Base-by-base conservation (phyloP, 2,888 invertebrate genomes). In the Ptychoptera contaminata region DNA sequence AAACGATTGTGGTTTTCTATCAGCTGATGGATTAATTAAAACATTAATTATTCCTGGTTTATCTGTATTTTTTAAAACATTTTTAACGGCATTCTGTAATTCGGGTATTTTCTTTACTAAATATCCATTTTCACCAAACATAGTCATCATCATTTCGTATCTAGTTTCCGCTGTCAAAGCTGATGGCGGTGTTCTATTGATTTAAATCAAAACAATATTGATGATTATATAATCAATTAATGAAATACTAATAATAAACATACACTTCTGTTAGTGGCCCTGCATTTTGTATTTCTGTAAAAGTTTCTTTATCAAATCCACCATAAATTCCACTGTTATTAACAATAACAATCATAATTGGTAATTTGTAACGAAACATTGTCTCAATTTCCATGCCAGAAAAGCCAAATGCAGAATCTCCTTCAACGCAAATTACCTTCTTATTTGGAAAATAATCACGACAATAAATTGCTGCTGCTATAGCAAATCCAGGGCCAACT, bases 351-450 rank as follows among this genome's bases (percentile, higher is more conserved):
- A 94, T 77, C 32, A 90, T 77, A 29, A 96, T 76, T 0, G 96
- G 94, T 52, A 97, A 69, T 56, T 87, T 84, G 65, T 96, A 94
- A 48, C 94, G 82, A 58, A 84, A 79, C 77, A 94, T 87, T 0
- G 96, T 97, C 68, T 97, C 97, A 23, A 96, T 73, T 70, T 97
- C 97, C 93, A 96, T 93, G 57, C 90, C 96, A 23, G 93, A 92
- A 69, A 97, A 97, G 2, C 97, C 97, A 65, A 97, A 94, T 1
- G 96, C 97, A 37, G 92, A 92, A 62, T 97, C 97, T 0, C 96
- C 96, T 67, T 94, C 92, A 0, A 96, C 83, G 60, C 94, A 94
- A 45, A 96, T 69, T 0, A 97, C 92, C 49, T 79, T 73, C 59
- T 91, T 91, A 1, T 69, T 69, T 0, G 91, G 87, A 8, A 77